A percentile compares a stretch with the other conserved stretches of the same genome.
phyloP scores from a whole-genome alignment of 2,797 vertebrate genomes.

The Pyrocephalus nanus region DNA sequence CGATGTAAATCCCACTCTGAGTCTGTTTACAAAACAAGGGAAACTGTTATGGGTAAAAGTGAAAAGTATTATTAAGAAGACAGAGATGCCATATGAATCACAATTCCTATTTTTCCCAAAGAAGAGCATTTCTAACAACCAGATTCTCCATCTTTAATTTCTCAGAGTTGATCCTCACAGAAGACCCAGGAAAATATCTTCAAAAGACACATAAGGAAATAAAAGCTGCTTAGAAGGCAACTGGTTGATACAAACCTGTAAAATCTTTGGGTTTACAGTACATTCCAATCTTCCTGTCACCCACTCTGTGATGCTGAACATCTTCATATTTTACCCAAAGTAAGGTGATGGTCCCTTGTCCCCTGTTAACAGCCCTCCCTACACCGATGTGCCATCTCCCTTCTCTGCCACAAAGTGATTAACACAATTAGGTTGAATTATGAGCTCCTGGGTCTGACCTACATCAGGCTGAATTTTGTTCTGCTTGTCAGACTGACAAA shows the following conservation, averaged over 20 bases:
- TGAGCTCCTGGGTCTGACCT: background rate
- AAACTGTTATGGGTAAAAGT: background rate
- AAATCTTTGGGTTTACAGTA: background rate
- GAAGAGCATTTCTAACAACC: background rate
- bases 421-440: background rate
- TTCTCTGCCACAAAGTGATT: background rate
- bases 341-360: background rate
- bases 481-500: constrained; percentile 11
- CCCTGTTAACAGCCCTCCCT: background rate
- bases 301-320: background rate
- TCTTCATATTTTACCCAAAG: background rate
- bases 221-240: background rate
- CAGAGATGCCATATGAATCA: background rate
- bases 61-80: background rate
- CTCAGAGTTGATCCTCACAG: background rate
- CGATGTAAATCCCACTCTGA: background rate
- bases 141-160: background rate
- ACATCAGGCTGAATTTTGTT: background rate
- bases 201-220: background rate
- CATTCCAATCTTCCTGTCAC: background rate
- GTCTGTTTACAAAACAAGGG: background rate
- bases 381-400: fast-evolving
- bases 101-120: background rate
- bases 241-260: background rate
- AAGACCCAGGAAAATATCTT: background rate